These are phyloP conservation scores for Bruchidius siliquastri DNA, from an alignment of 2,888 invertebrate species.

Conservation along the genomic window DNA sequence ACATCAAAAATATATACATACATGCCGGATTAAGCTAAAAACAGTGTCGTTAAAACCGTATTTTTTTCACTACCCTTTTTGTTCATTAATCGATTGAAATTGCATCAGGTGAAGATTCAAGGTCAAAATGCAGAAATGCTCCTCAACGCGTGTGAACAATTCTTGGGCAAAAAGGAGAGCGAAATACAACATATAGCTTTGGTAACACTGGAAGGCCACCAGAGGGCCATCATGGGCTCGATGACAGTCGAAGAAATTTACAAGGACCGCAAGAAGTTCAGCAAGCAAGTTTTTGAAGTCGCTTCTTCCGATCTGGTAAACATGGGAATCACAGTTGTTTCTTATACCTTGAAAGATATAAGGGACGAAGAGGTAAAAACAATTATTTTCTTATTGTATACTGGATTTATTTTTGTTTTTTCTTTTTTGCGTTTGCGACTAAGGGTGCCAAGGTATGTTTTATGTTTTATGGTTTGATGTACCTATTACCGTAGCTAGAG, in stretches of 20 bases:
- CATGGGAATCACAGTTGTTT: slow-evolving; percentile 94
- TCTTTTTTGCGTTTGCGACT: slow-evolving; percentile 41
- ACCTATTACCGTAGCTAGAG: too few species aligned
- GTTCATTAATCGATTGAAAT: too few species aligned
- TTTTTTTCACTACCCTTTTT: too few species aligned
- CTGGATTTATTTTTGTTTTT: slow-evolving; percentile 17
- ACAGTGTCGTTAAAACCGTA: too few species aligned
- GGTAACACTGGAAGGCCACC: slow-evolving; percentile 86
- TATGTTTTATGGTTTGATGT: slow-evolving; percentile 20
- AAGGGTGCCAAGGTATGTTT: slow-evolving; percentile 63
- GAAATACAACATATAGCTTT: slow-evolving; percentile 90
- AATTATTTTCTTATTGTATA: slow-evolving; percentile 4
- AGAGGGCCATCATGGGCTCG: slow-evolving; percentile 93
- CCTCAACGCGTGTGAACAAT: slow-evolving; percentile 89
- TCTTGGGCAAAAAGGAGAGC: slow-evolving; percentile 79
- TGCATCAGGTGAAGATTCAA: slow-evolving; percentile 86
- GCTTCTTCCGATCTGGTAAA: slow-evolving; percentile 92
- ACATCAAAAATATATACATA: too few species aligned
- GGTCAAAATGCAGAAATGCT: slow-evolving; percentile 88
- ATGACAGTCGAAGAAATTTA: slow-evolving; percentile 97
- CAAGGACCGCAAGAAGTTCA: slow-evolving; percentile 93
- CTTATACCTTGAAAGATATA: slow-evolving; percentile 91
- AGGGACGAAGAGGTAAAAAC: slow-evolving; percentile 83
- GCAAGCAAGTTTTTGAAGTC: slow-evolving; percentile 91
- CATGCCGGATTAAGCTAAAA: too few species aligned